A percentile compares a stretch with the other conserved stretches of the same genome.
Conservation (phyloP, 2,888 invertebrate species). For the Cheilosia variabilis region DNA sequence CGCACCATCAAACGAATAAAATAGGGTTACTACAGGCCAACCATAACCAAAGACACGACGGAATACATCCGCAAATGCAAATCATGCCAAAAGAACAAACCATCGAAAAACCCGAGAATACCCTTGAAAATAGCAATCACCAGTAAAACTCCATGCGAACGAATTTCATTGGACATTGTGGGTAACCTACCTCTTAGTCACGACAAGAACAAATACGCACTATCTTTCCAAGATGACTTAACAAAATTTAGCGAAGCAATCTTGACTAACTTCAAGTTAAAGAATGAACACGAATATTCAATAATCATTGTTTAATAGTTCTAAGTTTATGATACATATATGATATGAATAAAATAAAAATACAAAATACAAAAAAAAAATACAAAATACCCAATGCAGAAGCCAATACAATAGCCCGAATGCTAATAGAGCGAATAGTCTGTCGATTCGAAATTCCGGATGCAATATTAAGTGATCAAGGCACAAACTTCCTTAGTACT, state of each 20-base stretch:
- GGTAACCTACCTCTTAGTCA: constrained; percentile 2
- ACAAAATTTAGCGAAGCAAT: constrained; percentile 14
- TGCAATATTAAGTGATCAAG: no score
- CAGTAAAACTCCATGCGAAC: no score
- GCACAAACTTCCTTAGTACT: neutral
- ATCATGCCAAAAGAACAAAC: neutral
- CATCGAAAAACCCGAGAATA: neutral
- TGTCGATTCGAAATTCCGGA: no score
- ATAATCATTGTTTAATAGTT: no score
- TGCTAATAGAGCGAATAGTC: no score
- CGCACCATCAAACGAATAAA: no score
- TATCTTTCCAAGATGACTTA: neutral
- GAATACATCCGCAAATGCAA: no score
- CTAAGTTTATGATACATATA: no score
- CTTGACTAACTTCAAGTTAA: no score
- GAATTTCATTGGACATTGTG: constrained; percentile 15
- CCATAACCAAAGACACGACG: neutral
- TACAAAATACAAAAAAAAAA: no score
- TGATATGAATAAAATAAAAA: no score
- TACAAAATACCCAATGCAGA: neutral
- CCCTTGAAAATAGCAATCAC: neutral
- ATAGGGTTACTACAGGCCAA: neutral
- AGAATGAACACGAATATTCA: no score
- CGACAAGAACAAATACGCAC: neutral
- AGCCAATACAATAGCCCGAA: neutral